Base-by-base conservation (phyloP, 2,797 vertebrate genomes). In the Cyclopterus lumpus region DNA sequence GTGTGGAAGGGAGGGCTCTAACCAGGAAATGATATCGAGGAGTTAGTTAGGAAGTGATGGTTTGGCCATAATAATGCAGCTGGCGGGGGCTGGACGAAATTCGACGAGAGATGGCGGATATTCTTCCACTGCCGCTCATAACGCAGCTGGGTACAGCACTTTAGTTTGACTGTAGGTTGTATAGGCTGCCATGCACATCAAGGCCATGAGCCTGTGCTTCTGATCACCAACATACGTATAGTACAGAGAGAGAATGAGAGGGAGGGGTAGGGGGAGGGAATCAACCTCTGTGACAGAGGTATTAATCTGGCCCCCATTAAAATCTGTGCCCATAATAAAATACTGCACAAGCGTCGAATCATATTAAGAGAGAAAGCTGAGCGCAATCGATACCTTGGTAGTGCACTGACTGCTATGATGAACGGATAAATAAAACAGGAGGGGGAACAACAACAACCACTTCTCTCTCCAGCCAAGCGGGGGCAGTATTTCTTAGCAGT, bases 281-380 rank as follows among this genome's bases (percentile, higher is more conserved):
- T 88, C 89, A 85, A 85, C 73, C 86, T 79, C 79, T 84, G 69
- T 86, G 85, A 86, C 79, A 89, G 78, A 86, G 81, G 81, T 91
- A 94, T 93, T 93, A 92, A 93, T 93, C 92, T 89, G 82, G 68
- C 72, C 81, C 87, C 87, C 90, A 89, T 93, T 94, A 91, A 91
- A 95, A 91, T 89, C 81, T 74, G 73, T 51, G 79, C 65, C 83
- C 73, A 78, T 86, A 86, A 92, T 93, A 92, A 94, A 93, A 92
- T 80, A 90, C 86, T 87, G 82, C 86, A 85, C 88, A 79, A 91
- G 86, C 81, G 55, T 76, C 51, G 57, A 90, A 93, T 91, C 82
- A 81, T 83, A 92, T 93, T 91, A 91, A 83, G 85, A 87, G 80
- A 89, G 85, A 91, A 88, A 74, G 88, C 86, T 48, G 75, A 64